Evolutionary conservation across 2,888 invertebrate genomes (phyloP).

Genomic region (Synergus gifuensis): DNA sequence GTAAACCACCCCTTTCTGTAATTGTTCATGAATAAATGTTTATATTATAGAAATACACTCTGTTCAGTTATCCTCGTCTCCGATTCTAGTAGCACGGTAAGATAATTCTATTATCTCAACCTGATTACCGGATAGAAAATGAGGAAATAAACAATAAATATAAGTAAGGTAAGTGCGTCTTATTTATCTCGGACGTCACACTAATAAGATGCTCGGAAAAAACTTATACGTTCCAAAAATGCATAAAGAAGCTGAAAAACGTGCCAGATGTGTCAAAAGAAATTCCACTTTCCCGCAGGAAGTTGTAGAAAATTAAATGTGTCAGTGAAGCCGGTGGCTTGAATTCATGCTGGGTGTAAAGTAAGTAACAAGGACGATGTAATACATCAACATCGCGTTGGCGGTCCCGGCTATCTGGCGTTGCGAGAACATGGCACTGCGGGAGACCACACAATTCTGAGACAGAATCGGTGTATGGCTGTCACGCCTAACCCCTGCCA

Average conservation of each 20-base stretch:
- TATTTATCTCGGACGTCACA: too few species aligned
- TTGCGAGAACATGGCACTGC: conserved; percentile 44
- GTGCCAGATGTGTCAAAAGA: conserved; percentile 11
- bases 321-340: conserved; percentile 55
- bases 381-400: conserved; percentile 55
- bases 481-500: conserved; percentile 42
- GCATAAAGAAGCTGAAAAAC: background rate
- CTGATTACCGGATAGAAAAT: too few species aligned
- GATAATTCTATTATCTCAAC: too few species aligned
- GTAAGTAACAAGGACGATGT: conserved; percentile 54
- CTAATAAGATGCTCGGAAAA: background rate
- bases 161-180: too few species aligned
- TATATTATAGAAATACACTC: too few species aligned
- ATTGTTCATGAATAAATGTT: too few species aligned
- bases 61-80: too few species aligned
- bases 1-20: too few species aligned
- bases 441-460: conserved; percentile 49
- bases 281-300: conserved; percentile 40
- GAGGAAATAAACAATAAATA: too few species aligned
- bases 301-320: conserved; percentile 55
- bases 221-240: background rate
- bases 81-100: too few species aligned
- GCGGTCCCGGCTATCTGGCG: conserved; percentile 50
- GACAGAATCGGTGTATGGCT: conserved; percentile 50
- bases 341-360: conserved; percentile 58